Evolutionary conservation across 2,888 invertebrate species (phyloP), one percentile per base, ranked within the genome.

Genomic region (Caenorhabditis macrosperma): DNA sequence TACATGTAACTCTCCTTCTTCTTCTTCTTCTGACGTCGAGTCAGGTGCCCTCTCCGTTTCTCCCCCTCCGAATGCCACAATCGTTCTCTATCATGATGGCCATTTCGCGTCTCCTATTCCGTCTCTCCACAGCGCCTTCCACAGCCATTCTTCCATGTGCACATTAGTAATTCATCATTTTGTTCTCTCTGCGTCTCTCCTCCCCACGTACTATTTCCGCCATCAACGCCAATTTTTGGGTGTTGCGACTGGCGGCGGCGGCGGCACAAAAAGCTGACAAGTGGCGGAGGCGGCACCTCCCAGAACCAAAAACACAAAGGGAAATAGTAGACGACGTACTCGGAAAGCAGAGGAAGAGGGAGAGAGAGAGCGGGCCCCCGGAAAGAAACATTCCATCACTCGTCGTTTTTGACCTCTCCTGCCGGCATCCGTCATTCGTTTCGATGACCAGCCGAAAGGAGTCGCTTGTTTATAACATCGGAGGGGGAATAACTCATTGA

Each of bases 141-240:
- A 17, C 38, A 35, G 38, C 22, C 33, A 33, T 38, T 38, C 38
- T 38, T 35, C 57, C 35, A 57, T 57, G 57, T 57, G 57, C 57
- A 57, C 72, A 72, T 72, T 72, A 72, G 72, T 72, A 72, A 72
- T 72, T 72, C 72, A 72, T 72, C 72, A 72, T 72, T 72, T 72
- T 60, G 44, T 20, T 2, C 5, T 46, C 12, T 63, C 35, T 59
- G 54, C 28, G 60, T n/a, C 69, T 26, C 60, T 15, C 12, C 30
- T 7, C 20, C 30, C 41, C 33, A 44, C 61, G n/a, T 52, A 41
- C 55, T 60, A 24, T 35, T 44, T 33, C 50, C 46, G 30, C 41
- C 30, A 20, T 48, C 46, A 30, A 10, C 20, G 20, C 50, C 41
- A 28, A 26, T 30, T 55, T 57, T 44, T 55, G 10, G 41, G 44